phyloP scores from a whole-genome alignment of 2,113 vertebrate genomes.

The Anarhynchus alexandrinus region DNA sequence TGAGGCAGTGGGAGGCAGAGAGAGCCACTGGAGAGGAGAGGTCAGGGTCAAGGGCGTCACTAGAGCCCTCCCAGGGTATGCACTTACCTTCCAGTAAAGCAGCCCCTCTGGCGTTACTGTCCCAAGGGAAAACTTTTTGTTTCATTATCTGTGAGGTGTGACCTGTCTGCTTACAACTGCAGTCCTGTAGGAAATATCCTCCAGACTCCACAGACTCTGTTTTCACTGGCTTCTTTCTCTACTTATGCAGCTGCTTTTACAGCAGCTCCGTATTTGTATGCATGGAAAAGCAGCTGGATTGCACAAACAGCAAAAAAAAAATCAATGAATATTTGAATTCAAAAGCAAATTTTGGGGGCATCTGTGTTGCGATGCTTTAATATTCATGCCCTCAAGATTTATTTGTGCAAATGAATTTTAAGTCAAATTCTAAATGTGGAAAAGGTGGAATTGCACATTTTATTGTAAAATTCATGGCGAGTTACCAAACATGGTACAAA shows the following conservation, averaged over 20 bases:
- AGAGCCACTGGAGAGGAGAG: neutral
- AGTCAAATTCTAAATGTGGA: neutral
- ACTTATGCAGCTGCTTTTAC: neutral
- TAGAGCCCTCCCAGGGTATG: neutral
- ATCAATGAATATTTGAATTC: neutral
- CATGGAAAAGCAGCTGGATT: neutral
- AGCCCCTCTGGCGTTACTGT: neutral
- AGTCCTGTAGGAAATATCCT: neutral
- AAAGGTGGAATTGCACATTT: neutral
- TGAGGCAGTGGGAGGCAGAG: neutral
- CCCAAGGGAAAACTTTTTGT: neutral
- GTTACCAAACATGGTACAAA: neutral
- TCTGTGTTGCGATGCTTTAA: neutral
- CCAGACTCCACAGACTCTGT: neutral
- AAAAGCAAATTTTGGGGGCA: neutral
- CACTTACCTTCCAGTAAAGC: neutral
- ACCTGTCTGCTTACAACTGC: neutral
- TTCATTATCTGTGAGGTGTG: neutral
- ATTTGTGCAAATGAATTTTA: neutral
- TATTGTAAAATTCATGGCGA: neutral
- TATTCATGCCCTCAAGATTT: neutral
- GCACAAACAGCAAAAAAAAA: neutral
- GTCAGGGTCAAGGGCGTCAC: neutral
- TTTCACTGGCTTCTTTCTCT: neutral
- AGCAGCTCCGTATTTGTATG: neutral